Conservation (phyloP, 1,140 invertebrate genomes). For the Caenorhabditis latens region DNA sequence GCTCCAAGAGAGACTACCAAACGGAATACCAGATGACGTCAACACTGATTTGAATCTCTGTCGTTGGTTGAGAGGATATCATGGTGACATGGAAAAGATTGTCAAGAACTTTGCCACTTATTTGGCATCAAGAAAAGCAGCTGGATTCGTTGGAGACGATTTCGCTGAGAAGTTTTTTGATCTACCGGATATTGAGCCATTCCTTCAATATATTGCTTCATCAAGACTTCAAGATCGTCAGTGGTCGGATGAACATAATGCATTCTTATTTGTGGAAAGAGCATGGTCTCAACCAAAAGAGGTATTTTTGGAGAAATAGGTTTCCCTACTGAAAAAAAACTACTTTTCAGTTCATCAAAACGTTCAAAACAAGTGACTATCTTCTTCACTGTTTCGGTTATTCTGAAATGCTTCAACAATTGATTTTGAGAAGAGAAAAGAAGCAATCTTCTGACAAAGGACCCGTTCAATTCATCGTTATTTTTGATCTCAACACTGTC, state of each 20-base stretch:
- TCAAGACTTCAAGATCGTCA: conserved; percentile 58
- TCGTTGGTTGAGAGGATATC: conserved; percentile 62
- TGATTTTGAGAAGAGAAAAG: conserved; percentile 62
- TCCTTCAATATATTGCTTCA: conserved; percentile 57
- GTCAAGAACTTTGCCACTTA: conserved; percentile 61
- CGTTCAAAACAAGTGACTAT: conserved; percentile 63
- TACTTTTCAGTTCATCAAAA: conserved; percentile 54
- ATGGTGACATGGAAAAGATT: conserved; percentile 61
- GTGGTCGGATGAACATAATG: conserved; percentile 63
- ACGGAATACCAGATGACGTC: conserved; percentile 60
- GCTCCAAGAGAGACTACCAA: conserved; percentile 36
- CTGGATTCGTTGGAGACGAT: conserved; percentile 57
- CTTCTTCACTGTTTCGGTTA: conserved; percentile 62
- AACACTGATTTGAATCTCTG: conserved; percentile 60
- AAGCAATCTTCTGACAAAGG: conserved; percentile 50
- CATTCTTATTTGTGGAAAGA: conserved; percentile 62
- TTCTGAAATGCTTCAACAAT: conserved; percentile 60
- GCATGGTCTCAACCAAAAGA: conserved; percentile 65
- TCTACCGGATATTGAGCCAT: conserved; percentile 28
- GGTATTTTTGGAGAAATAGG: neutral
- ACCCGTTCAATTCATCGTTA: conserved; percentile 63
- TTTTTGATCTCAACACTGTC: conserved; percentile 61
- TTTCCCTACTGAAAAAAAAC: no score
- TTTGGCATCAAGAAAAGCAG: conserved; percentile 54
- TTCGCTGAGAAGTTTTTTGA: conserved; percentile 61